Evolutionary conservation across 2,797 vertebrate genomes (phyloP), one percentile per base, ranked within the genome.

Genomic region (Spinus pinus): DNA sequence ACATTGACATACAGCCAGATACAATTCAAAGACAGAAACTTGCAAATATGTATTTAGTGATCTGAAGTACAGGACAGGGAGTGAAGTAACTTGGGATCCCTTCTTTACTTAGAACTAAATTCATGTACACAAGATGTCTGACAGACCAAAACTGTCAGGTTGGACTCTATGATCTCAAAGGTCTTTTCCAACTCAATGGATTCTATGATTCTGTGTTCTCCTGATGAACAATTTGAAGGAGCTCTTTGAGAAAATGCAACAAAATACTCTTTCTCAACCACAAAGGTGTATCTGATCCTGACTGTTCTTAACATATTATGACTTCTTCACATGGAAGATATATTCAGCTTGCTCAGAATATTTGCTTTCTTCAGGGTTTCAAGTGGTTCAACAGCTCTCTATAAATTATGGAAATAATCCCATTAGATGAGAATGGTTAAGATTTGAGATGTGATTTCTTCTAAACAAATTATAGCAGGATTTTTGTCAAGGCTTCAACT

Each of bases 111-210:
- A 73, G 24, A 73, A 58, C 14, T 39, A 60, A 83, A 78, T 51
- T 70, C 4, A 56, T 1, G 3, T 53, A 60, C 42, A 30, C 0
- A 0, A 42, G 50, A 35, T 1, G 6, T 81, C 17, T 65, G 37
- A 53, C 23, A 69, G 37, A 46, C 6, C 14, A 51, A 64, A 41
- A 60, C 49, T 67, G 11, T 20, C 35, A 20, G n/a, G 15, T 20
- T 35, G 33, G 10, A 51, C 13, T 71, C 0, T 0, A 57, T 46
- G 39, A n/a, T 28, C 46, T 41, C 39, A 78, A 46, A 35, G 13
- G 13, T 41, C 13, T 65, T 60, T 78, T 65, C 35, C 46, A 60
- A 5, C 16, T 53, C 53, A 53, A 78, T 65, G 65, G 51, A 47
- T 53, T 90, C 22, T 41, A 39, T 58, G 25, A 46, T 71, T 71